A percentile compares a stretch with the other conserved stretches of the same genome.
These are phyloP conservation scores for Dinocampus coccinellae DNA, from an alignment of 2,888 invertebrate genomes.

Conservation along the genomic window DNA sequence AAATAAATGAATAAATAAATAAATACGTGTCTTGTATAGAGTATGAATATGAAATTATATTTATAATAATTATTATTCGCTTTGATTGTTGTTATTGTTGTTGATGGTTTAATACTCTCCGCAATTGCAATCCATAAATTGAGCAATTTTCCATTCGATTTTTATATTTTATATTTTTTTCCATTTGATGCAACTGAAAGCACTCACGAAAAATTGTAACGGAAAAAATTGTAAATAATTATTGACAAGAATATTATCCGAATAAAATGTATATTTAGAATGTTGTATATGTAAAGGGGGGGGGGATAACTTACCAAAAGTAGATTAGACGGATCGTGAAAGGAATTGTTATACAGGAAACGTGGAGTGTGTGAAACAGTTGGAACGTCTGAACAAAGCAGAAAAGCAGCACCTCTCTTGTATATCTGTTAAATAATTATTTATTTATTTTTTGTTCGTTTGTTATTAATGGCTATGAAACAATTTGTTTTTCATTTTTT, in stretches of 20 bases:
- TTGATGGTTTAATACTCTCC: no score
- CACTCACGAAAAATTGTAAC: no score
- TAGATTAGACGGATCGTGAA: neutral
- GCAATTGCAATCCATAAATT: no score
- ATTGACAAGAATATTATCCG: no score
- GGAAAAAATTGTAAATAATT: no score
- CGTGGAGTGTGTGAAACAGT: neutral
- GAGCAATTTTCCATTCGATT: no score
- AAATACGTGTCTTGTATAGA: neutral
- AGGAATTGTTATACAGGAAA: neutral
- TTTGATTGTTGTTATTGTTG: neutral
- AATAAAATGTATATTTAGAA: neutral
- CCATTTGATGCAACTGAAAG: no score
- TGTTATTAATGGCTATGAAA: conserved; percentile 60
- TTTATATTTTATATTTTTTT: no score
- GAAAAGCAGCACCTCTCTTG: neutral
- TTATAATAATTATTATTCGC: no score
- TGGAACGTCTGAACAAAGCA: neutral
- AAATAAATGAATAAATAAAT: no score
- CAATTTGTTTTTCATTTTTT: conserved; percentile 47
- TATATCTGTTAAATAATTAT: conserved; percentile 56
- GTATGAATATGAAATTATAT: neutral
- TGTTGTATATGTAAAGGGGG: neutral
- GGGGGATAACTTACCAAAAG: neutral
- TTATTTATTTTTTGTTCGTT: conserved; percentile 44